Evolutionary conservation across 2,113 vertebrate species (phyloP).

Genomic region (Madoqua kirkii): DNA sequence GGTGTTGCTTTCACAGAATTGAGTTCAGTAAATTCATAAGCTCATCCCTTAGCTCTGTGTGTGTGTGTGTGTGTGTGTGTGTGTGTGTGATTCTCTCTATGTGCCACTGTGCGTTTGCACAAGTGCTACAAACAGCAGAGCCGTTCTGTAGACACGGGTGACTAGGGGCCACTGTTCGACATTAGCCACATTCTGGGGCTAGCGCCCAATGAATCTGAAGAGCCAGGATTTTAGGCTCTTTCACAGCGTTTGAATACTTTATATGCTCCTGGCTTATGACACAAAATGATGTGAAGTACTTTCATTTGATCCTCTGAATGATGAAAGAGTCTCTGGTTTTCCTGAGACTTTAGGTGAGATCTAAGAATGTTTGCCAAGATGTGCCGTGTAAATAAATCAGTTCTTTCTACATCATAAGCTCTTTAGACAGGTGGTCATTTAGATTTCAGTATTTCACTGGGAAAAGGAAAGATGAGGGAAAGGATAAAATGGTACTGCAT

Average conservation of each 20-base stretch:
- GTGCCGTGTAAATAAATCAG: conserved; percentile 77
- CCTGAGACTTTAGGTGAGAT: conserved; percentile 71
- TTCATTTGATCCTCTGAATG: conserved; percentile 77
- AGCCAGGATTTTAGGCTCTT: conserved; percentile 54
- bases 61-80: too few species aligned
- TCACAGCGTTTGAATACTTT: conserved; percentile 77
- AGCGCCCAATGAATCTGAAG: conserved; percentile 55
- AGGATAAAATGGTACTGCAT: background rate
- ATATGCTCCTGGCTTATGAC: conserved; percentile 60
- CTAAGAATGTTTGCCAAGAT: conserved; percentile 71
- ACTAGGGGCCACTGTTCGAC: background rate
- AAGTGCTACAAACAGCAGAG: background rate
- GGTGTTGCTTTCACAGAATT: background rate
- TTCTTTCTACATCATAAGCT: conserved; percentile 31
- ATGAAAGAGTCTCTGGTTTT: conserved; percentile 75
- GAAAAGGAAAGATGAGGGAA: conserved; percentile 21
- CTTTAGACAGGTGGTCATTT: conserved; percentile 74
- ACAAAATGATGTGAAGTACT: conserved; percentile 71
- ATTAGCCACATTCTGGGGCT: background rate
- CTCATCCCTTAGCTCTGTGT: background rate
- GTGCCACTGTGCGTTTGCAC: rapidly evolving
- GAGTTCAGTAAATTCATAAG: background rate
- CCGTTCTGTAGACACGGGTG: background rate
- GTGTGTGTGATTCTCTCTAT: too few species aligned
- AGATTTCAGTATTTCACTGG: conserved; percentile 64